Percentiles rank a stretch among this genome's conserved stretches.
Evolutionary conservation across 2,888 invertebrate genomes (phyloP).

Genomic region (Neoitamus cyanurus): DNA sequence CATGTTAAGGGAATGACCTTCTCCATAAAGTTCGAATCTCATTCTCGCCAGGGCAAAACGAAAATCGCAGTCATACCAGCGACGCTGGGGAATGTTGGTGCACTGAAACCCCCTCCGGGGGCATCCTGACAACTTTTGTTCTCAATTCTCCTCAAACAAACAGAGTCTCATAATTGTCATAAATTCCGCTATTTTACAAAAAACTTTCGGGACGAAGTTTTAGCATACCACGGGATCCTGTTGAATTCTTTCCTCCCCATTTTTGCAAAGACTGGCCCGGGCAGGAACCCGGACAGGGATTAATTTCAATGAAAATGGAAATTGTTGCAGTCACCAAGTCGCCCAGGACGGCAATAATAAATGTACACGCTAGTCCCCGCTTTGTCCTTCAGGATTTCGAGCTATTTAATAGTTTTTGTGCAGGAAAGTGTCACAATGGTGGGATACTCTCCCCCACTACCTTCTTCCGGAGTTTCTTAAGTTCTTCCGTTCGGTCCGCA

Average conservation of each 20-base stretch:
- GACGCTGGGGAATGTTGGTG: not conserved
- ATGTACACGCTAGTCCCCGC: not conserved
- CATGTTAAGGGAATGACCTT: not conserved
- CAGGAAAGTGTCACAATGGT: not conserved
- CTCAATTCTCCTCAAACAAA: constrained; percentile 32
- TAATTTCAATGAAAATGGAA: constrained; percentile 36
- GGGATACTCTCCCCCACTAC: not conserved
- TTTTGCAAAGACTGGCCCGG: not conserved
- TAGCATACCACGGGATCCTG: not conserved
- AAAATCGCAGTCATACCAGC: not conserved
- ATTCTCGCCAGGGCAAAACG: not conserved
- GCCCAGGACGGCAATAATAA: constrained; percentile 16
- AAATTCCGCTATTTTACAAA: constrained; percentile 30
- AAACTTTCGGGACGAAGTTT: constrained; percentile 34
- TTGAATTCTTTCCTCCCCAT: constrained; percentile 4
- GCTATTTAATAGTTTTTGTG: constrained; percentile 8
- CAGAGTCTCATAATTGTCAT: constrained; percentile 39
- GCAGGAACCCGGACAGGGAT: not conserved
- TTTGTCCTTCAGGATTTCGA: constrained; percentile 12
- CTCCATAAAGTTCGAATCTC: not conserved
- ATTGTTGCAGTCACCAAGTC: constrained; percentile 27
- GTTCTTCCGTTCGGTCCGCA: not conserved
- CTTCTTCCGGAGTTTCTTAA: not conserved
- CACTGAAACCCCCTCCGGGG: not conserved
- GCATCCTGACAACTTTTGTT: constrained; percentile 9